These are phyloP conservation scores for Drosophila cyrtoloma DNA, from an alignment of 2,888 invertebrate species.

Conservation along the genomic window DNA sequence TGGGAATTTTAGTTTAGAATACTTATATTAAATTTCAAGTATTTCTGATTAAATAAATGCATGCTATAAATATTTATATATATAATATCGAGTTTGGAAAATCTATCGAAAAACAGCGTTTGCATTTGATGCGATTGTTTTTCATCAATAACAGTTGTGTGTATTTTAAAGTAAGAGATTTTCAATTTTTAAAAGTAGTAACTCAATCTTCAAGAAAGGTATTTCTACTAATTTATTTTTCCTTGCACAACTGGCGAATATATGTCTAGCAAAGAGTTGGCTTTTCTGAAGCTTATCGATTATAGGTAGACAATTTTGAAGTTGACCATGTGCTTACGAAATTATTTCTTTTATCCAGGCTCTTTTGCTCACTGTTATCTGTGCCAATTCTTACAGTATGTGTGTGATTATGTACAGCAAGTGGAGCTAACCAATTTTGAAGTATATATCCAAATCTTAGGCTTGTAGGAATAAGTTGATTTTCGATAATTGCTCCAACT, in stretches of 20 bases:
- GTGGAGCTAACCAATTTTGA: constrained; percentile 7
- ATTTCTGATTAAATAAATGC: background rate
- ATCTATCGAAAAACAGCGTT: background rate
- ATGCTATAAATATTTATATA: background rate
- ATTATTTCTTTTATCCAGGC: constrained; percentile 13
- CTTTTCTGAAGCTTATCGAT: constrained; percentile 9
- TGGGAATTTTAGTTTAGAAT: background rate
- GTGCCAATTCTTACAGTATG: background rate
- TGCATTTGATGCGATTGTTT: background rate
- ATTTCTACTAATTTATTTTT: background rate
- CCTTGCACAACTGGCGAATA: background rate
- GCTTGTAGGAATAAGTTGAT: background rate
- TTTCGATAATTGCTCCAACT: background rate
- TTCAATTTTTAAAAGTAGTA: background rate
- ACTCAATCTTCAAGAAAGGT: background rate
- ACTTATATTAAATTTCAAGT: background rate
- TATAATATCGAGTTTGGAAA: background rate
- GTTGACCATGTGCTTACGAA: constrained; percentile 26
- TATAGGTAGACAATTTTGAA: constrained; percentile 10
- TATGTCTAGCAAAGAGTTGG: constrained; percentile 5
- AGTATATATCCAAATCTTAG: constrained; percentile 17
- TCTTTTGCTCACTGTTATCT: constrained; percentile 17
- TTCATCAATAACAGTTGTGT: background rate
- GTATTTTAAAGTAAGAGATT: background rate
- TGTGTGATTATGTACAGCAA: background rate